Conservation (phyloP, 2,888 invertebrate genomes). For the Harpalus rufipes region DNA sequence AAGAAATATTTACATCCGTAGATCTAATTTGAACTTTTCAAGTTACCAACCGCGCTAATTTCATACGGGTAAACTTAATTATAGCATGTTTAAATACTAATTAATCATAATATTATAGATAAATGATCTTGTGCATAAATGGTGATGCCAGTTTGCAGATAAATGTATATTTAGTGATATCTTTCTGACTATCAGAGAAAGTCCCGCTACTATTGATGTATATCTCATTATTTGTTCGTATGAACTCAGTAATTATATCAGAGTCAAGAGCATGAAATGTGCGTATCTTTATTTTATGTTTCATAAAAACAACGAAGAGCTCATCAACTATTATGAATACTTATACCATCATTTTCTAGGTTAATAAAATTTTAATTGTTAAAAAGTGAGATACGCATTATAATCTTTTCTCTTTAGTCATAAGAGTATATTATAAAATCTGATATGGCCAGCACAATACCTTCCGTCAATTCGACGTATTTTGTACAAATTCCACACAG, state of each 20-base stretch:
- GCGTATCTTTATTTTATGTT: not conserved
- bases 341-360: constrained; percentile 53
- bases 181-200: constrained; percentile 26
- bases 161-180: not conserved
- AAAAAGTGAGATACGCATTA: constrained; percentile 24
- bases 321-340: constrained; percentile 18
- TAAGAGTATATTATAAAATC: too few relatives aligned
- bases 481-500: too few relatives aligned
- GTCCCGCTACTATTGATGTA: constrained; percentile 1
- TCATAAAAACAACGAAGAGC: constrained; percentile 1
- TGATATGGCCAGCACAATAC: too few relatives aligned
- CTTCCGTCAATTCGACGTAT: too few relatives aligned
- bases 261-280: constrained; percentile 27
- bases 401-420: constrained; percentile 30
- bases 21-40: not conserved
- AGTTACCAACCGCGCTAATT: not conserved
- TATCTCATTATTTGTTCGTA: constrained; percentile 28
- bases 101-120: not conserved
- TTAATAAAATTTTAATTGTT: constrained; percentile 65
- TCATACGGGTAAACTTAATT: not conserved
- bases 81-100: not conserved
- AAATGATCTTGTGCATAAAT: constrained; percentile 12
- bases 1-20: not conserved
- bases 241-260: constrained; percentile 4
- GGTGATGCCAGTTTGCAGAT: not conserved